These are phyloP conservation scores for Ommatoiulus sabulosus DNA, from an alignment of 2,888 invertebrate species.

Conservation along the genomic window DNA sequence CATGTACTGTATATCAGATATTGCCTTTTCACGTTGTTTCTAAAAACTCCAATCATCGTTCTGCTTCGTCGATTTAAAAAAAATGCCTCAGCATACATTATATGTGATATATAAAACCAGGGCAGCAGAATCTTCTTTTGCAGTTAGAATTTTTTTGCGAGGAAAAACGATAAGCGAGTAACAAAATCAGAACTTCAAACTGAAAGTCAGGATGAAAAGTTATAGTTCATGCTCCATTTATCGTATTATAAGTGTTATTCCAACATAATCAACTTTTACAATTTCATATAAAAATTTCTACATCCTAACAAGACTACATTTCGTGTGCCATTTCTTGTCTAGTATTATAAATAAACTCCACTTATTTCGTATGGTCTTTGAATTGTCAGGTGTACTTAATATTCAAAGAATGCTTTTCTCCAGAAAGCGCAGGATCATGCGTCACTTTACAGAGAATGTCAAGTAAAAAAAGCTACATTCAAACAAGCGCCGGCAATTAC, in stretches of 20 bases:
- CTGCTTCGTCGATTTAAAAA: neutral
- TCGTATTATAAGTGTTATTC: neutral
- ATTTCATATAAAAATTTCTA: conserved; percentile 2
- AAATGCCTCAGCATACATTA: neutral
- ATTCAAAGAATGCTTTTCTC: too few relatives aligned
- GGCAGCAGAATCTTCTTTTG: neutral
- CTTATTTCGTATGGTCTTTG: too few relatives aligned
- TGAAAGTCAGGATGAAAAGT: neutral
- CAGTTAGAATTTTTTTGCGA: neutral
- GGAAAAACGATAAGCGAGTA: neutral
- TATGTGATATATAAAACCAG: neutral
- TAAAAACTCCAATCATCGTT: neutral
- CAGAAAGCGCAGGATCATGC: too few relatives aligned
- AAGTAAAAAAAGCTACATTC: neutral
- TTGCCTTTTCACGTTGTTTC: neutral
- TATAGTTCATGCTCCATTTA: neutral
- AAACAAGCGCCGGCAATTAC: neutral
- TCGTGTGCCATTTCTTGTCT: neutral
- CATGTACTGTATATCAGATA: neutral
- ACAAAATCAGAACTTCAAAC: neutral
- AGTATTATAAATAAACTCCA: neutral
- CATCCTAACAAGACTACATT: neutral
- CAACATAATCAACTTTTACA: conserved; percentile 4
- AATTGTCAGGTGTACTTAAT: too few relatives aligned
- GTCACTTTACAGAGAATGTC: neutral